A percentile compares a stretch with the other conserved stretches of the same genome.
These are phyloP conservation scores for Gobio gobio DNA, from an alignment of 2,113 vertebrate species.

Conservation along the genomic window DNA sequence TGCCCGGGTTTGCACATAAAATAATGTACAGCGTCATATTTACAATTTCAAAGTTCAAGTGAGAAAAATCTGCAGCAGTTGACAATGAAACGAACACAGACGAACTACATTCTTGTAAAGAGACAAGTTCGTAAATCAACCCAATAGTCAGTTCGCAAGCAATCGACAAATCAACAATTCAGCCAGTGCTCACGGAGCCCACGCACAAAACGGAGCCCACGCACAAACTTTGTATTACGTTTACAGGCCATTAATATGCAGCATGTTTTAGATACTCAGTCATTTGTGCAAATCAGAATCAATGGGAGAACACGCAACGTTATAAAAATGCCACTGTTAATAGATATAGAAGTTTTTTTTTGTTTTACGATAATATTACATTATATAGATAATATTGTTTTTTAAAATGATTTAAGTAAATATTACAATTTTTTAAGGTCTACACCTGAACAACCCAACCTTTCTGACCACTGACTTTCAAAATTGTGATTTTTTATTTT, in stretches of 20 bases:
- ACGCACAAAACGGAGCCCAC: background rate
- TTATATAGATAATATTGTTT: constrained; percentile 3
- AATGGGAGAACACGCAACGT: constrained; percentile 24
- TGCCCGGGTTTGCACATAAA: constrained; percentile 32
- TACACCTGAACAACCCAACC: background rate
- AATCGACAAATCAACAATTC: constrained; percentile 15
- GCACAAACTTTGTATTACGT: background rate
- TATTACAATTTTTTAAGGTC: background rate
- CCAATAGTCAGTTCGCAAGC: background rate
- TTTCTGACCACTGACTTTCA: background rate
- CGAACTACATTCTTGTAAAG: constrained; percentile 41
- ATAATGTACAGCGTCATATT: constrained; percentile 54
- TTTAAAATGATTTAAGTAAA: background rate
- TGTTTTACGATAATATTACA: background rate
- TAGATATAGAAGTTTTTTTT: background rate
- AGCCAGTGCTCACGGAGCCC: background rate
- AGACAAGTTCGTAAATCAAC: constrained; percentile 36
- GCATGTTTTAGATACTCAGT: constrained; percentile 52
- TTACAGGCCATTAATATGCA: constrained; percentile 54
- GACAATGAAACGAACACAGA: constrained; percentile 41
- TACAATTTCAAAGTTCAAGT: constrained; percentile 52
- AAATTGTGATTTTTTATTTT: background rate
- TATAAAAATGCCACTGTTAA: constrained; percentile 20
- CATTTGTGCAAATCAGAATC: constrained; percentile 34
- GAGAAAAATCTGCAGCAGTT: constrained; percentile 51